phyloP scores from a whole-genome alignment of 2,888 invertebrate genomes.

The Drosophila picticornis region DNA sequence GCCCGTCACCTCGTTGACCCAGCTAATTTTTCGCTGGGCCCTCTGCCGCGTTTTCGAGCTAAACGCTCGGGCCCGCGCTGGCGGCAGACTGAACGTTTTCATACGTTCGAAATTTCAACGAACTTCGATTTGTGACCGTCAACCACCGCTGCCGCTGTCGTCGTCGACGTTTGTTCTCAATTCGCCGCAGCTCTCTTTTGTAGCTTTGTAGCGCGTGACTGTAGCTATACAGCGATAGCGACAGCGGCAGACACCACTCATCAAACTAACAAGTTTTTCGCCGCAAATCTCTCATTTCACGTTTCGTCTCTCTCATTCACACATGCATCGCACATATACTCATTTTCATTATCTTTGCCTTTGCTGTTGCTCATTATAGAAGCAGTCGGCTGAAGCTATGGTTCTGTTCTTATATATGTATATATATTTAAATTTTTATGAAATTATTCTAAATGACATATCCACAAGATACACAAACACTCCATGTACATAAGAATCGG shows the following conservation, averaged over 20 bases:
- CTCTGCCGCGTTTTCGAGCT: constrained; percentile 71
- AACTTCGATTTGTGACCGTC: constrained; percentile 71
- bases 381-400: constrained; percentile 40
- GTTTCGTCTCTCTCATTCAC: constrained; percentile 24
- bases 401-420: constrained; percentile 22
- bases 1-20: constrained; percentile 49
- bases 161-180: constrained; percentile 51
- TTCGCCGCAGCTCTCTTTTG: constrained; percentile 59
- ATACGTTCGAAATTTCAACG: constrained; percentile 75
- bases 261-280: constrained; percentile 32
- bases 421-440: constrained; percentile 23
- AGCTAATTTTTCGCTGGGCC: constrained; percentile 63
- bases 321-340: constrained; percentile 13
- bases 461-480: constrained; percentile 3
- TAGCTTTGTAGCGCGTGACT: constrained; percentile 43
- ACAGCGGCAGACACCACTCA: not conserved
- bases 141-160: constrained; percentile 56
- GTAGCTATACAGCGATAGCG: not conserved
- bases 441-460: constrained; percentile 21
- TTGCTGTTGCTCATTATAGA: constrained; percentile 27
- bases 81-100: constrained; percentile 78
- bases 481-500: constrained; percentile 8
- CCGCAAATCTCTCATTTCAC: constrained; percentile 29
- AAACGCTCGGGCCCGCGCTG: constrained; percentile 76
- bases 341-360: constrained; percentile 19